Percentiles rank a stretch among this genome's conserved stretches.
Evolutionary conservation across 2,888 invertebrate species (phyloP).

Genomic region (Agonopterix arenella): DNA sequence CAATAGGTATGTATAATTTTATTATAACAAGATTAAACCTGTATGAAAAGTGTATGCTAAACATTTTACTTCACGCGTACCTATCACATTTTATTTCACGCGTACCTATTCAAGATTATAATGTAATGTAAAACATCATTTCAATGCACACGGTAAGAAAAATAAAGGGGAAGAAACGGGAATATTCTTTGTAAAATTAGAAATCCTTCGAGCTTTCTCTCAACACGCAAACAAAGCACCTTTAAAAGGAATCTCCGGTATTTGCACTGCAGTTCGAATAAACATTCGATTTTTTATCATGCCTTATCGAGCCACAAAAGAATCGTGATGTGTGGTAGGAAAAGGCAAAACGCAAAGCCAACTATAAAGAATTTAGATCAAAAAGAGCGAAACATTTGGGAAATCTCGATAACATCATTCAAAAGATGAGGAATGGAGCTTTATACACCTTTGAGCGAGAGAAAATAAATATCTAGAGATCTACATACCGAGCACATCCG

Average conservation of each 20-base stretch:
- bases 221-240: slow-evolving; percentile 2
- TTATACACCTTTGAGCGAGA: slow-evolving; percentile 61
- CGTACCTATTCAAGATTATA: too few relatives aligned
- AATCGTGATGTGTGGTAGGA: slow-evolving; percentile 57
- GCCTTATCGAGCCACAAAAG: slow-evolving; percentile 56
- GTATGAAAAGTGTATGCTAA: too few relatives aligned
- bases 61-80: too few relatives aligned
- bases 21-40: too few relatives aligned
- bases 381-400: slow-evolving; percentile 67
- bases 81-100: too few relatives aligned
- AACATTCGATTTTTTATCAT: slow-evolving; percentile 47
- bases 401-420: slow-evolving; percentile 68
- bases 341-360: slow-evolving; percentile 54
- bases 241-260: slow-evolving; percentile 16
- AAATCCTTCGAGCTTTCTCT: slow-evolving; percentile 8
- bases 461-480: slow-evolving; percentile 53
- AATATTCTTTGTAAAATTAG: slow-evolving; percentile 10
- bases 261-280: slow-evolving; percentile 33
- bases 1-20: too few relatives aligned
- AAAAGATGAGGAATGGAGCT: slow-evolving; percentile 65
- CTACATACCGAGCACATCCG: slow-evolving; percentile 19
- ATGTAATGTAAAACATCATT: neutral
- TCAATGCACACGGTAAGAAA: neutral
- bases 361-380: slow-evolving; percentile 67
- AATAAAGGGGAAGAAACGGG: neutral